Evolutionary conservation across 2,888 invertebrate species (phyloP).

Genomic region (Pristionchus entomophagus): DNA sequence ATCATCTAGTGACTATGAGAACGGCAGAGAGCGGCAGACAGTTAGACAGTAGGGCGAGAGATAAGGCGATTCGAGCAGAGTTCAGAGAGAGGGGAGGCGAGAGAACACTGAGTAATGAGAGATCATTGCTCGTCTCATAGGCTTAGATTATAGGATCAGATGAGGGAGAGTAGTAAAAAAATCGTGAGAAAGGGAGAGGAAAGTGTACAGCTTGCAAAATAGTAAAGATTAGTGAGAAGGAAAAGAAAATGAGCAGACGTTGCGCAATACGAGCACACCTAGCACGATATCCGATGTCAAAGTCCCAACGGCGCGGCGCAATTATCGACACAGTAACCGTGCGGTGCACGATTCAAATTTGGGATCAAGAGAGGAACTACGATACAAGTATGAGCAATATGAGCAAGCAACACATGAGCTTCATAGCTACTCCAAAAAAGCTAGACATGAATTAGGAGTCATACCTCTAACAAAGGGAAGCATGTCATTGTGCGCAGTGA

Average conservation of each 20-base stretch:
- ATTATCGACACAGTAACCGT: neutral
- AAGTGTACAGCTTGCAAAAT: neutral
- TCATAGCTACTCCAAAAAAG: too few relatives aligned
- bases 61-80: neutral
- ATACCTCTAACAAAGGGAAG: too few relatives aligned
- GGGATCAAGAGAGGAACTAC: too few relatives aligned
- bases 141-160: neutral
- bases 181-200: neutral
- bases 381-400: too few relatives aligned
- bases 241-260: neutral
- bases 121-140: neutral
- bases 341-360: neutral
- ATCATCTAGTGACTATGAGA: neutral
- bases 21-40: constrained; percentile 3
- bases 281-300: neutral
- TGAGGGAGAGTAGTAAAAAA: neutral
- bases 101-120: constrained; percentile 8
- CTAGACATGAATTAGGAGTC: too few relatives aligned
- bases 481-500: neutral
- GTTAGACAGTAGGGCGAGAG: neutral
- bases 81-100: neutral
- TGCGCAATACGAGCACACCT: neutral
- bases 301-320: neutral
- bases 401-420: too few relatives aligned
- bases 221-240: neutral